Evolutionary conservation across 2,888 invertebrate species (phyloP).

Genomic region (Drosophila maculinotata): DNA sequence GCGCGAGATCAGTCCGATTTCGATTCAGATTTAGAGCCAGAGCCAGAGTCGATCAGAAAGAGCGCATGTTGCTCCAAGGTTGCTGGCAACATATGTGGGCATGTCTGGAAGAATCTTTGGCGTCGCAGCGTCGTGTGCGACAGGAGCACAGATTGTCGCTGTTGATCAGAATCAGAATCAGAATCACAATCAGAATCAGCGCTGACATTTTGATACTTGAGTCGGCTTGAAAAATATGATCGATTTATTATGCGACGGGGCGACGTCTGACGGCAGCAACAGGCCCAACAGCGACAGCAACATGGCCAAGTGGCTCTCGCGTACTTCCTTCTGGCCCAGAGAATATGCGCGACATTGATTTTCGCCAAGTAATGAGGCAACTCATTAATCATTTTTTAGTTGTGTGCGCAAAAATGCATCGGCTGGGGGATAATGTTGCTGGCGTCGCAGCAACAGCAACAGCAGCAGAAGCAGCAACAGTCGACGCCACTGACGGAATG

Average conservation of each 20-base stretch:
- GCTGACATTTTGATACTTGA: constrained; percentile 66
- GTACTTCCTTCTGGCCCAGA: constrained; percentile 53
- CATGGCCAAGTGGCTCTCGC: constrained; percentile 40
- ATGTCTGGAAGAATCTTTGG: constrained; percentile 17
- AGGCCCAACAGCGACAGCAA: constrained; percentile 32
- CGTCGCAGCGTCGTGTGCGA: constrained; percentile 55
- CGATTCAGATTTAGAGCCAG: constrained; percentile 23
- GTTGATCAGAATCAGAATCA: constrained; percentile 61
- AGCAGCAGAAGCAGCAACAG: constrained; percentile 27
- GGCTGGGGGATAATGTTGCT: constrained; percentile 76
- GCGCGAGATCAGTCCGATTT: constrained; percentile 45
- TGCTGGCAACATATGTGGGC: constrained; percentile 33
- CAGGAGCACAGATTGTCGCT: constrained; percentile 63
- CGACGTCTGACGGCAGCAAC: constrained; percentile 28
- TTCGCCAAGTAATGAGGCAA: constrained; percentile 83
- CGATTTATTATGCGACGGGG: constrained; percentile 79
- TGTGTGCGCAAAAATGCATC: constrained; percentile 50
- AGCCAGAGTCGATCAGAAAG: constrained; percentile 13
- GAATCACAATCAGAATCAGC: constrained; percentile 65
- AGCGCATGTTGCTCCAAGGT: constrained; percentile 47
- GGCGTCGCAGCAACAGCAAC: constrained; percentile 32
- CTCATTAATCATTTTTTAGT: constrained; percentile 83
- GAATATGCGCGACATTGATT: constrained; percentile 80
- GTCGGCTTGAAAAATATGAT: constrained; percentile 74
- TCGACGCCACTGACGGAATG: constrained; percentile 66